These are phyloP conservation scores for Diuraphis noxia DNA, from an alignment of 1,140 invertebrate species.

Conservation along the genomic window DNA sequence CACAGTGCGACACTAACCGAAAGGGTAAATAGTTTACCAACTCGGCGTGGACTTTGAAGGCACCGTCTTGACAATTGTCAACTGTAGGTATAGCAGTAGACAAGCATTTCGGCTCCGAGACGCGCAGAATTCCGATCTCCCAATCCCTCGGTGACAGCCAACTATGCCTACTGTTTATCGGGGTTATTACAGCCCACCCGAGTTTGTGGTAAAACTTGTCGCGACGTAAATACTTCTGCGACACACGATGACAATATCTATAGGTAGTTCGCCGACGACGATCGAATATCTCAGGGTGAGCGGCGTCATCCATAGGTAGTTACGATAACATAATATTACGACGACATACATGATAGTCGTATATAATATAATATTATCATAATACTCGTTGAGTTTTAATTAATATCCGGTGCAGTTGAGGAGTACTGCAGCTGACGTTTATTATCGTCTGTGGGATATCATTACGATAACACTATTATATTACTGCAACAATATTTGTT, in stretches of 20 bases:
- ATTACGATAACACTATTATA: not conserved
- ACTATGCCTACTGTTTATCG: not conserved
- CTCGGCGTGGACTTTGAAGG: not conserved
- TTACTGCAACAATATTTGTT: not conserved
- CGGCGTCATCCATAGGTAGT: not conserved
- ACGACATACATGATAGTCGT: no score
- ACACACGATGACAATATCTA: not conserved
- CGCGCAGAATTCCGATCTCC: not conserved
- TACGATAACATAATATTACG: not conserved
- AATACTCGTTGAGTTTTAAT: conserved; percentile 3
- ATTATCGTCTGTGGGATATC: not conserved
- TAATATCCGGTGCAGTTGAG: not conserved
- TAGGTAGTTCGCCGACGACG: not conserved
- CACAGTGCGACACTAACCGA: not conserved
- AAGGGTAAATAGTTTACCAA: not conserved
- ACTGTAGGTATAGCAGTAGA: not conserved
- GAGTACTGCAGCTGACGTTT: not conserved
- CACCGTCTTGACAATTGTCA: not conserved
- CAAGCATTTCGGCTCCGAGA: not conserved
- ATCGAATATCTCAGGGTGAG: not conserved
- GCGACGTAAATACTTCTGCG: not conserved
- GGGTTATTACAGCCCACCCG: not conserved
- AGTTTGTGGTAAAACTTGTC: not conserved
- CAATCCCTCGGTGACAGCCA: not conserved
- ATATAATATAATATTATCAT: no score